Evolutionary conservation across 2,888 invertebrate species (phyloP).

Genomic region (Aphelenchoides bicaudatus): DNA sequence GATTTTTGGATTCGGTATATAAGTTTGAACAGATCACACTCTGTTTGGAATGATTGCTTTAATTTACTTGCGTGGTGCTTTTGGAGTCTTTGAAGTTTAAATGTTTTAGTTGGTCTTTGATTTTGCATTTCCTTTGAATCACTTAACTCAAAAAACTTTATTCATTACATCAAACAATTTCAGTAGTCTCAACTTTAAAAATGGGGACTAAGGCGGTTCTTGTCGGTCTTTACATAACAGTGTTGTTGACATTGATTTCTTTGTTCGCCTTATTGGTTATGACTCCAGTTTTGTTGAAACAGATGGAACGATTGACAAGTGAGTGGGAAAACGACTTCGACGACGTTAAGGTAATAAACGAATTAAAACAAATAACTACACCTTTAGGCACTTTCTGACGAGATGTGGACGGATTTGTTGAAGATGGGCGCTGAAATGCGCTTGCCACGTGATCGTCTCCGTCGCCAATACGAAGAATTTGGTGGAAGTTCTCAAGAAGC

Average conservation of each 20-base stretch:
- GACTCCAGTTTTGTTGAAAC: constrained; percentile 9
- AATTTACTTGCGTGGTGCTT: no score
- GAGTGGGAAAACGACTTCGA: constrained; percentile 19
- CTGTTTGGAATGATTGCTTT: no score
- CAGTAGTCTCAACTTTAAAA: no score
- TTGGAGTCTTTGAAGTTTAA: no score
- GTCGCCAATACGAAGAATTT: constrained; percentile 13
- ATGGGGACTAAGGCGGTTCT: no score
- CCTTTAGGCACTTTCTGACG: constrained; percentile 13
- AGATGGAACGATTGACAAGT: not conserved
- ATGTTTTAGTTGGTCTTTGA: no score
- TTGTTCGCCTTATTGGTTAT: not conserved
- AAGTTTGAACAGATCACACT: no score
- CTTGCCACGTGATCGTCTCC: constrained; percentile 16
- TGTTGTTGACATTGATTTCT: not conserved
- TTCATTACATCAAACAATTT: no score
- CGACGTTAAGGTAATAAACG: not conserved
- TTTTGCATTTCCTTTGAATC: no score
- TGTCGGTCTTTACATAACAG: constrained; percentile 11
- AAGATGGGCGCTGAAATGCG: constrained; percentile 6
- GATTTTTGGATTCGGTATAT: no score
- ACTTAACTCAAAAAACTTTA: no score
- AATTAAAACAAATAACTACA: not conserved
- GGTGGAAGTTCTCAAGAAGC: not conserved
- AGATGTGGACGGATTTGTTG: constrained; percentile 14